A percentile compares a stretch with the other conserved stretches of the same genome.
Evolutionary conservation across 2,113 vertebrate species (phyloP).

Genomic region (Callospermophilus lateralis): DNA sequence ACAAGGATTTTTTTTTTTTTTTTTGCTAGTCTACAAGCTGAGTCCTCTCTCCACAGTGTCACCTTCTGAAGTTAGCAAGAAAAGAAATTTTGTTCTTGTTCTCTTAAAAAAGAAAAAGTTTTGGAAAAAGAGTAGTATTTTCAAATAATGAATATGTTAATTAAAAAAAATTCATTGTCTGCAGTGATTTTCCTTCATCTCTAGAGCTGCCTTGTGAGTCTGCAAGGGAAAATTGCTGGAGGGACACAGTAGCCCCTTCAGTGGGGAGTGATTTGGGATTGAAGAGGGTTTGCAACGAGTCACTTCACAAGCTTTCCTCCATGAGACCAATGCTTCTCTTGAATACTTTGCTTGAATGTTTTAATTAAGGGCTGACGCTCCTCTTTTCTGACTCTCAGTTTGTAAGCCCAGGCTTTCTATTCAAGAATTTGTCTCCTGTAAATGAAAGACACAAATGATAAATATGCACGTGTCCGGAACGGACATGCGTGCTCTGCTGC

Average conservation of each 20-base stretch:
- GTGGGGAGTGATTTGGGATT: background rate
- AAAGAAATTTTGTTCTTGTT: background rate
- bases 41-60: background rate
- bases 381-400: slow-evolving; percentile 60
- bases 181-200: slow-evolving; percentile 24
- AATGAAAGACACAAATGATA: slow-evolving; percentile 64
- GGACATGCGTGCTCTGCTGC: slow-evolving; percentile 71
- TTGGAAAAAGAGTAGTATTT: slow-evolving; percentile 48
- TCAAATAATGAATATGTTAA: background rate
- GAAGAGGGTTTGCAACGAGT: slow-evolving; percentile 73
- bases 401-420: slow-evolving; percentile 61
- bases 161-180: background rate
- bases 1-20: background rate
- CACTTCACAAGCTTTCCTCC: slow-evolving; percentile 71
- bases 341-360: slow-evolving; percentile 57
- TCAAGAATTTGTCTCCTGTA: slow-evolving; percentile 62
- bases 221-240: background rate
- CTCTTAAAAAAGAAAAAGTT: slow-evolving; percentile 3
- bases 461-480: slow-evolving; percentile 59
- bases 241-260: background rate
- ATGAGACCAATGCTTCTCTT: slow-evolving; percentile 63
- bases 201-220: background rate
- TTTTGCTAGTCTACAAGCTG: background rate
- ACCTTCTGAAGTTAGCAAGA: slow-evolving; percentile 28
- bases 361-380: slow-evolving; percentile 38